Evolutionary conservation across 2,113 vertebrate species (phyloP).

Genomic region (Bos indicus): DNA sequence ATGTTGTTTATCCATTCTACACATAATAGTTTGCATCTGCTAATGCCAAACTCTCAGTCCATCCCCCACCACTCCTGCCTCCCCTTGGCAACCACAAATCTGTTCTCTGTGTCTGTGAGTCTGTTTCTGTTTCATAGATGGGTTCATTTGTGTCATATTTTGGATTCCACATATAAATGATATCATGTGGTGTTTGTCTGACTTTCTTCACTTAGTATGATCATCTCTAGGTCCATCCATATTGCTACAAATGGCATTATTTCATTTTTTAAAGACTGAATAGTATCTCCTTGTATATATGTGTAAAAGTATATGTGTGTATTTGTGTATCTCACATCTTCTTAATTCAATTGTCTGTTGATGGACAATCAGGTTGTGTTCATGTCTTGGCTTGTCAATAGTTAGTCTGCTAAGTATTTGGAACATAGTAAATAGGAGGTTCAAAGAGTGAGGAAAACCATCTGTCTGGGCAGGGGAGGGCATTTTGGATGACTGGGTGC

Average conservation of each 20-base stretch:
- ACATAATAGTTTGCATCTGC: not conserved
- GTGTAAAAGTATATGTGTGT: not conserved
- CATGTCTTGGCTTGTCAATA: not conserved
- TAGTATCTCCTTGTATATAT: not conserved
- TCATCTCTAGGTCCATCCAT: not conserved
- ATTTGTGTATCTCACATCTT: not conserved
- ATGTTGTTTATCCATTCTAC: not conserved
- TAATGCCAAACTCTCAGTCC: not conserved
- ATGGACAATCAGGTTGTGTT: not conserved
- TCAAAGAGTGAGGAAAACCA: not conserved
- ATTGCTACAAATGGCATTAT: not conserved
- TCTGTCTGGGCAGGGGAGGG: not conserved
- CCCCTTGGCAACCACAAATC: not conserved
- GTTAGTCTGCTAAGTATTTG: not conserved
- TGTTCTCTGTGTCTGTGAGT: not conserved
- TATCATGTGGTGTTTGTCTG: not conserved
- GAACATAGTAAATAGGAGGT: not conserved
- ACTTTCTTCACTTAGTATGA: not conserved
- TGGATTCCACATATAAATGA: not conserved
- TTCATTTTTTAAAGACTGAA: not conserved
- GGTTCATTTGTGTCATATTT: not conserved
- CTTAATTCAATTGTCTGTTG: not conserved
- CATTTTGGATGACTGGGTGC: not conserved
- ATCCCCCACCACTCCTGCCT: too few relatives aligned
- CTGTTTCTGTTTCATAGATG: not conserved